These are phyloP conservation scores for Limanda limanda DNA, from an alignment of 2,113 vertebrate genomes.

Conservation along the genomic window DNA sequence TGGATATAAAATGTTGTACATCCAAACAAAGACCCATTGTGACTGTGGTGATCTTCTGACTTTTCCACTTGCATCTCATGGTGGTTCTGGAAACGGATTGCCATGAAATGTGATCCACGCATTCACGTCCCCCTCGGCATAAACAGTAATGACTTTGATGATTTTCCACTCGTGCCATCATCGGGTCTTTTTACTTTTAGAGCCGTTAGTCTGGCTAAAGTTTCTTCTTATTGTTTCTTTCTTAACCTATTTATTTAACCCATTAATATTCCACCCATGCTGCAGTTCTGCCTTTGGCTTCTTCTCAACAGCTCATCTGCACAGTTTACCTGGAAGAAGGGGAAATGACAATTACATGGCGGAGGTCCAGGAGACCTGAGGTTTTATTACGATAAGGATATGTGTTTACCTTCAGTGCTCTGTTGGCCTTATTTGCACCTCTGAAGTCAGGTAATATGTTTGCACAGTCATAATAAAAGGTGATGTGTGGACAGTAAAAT, in stretches of 20 bases:
- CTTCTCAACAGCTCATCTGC: neutral
- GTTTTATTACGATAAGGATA: constrained; percentile 8
- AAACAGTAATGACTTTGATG: neutral
- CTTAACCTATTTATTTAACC: constrained; percentile 10
- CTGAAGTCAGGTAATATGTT: constrained; percentile 10
- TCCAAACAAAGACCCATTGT: neutral
- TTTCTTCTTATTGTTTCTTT: neutral
- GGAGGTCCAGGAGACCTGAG: constrained; percentile 21
- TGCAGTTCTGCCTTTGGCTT: neutral
- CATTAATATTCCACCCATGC: neutral
- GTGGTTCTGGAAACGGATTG: neutral
- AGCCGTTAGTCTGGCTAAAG: neutral
- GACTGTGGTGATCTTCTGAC: neutral
- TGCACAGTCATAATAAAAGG: constrained; percentile 1
- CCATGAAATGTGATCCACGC: neutral
- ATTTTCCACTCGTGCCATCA: neutral
- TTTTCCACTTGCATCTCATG: neutral
- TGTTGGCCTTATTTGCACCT: neutral
- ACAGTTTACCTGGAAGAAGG: constrained; percentile 25
- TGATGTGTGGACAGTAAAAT: neutral
- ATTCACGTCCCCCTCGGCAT: neutral
- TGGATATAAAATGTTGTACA: neutral
- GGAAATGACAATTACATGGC: constrained; percentile 33
- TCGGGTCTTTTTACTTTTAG: neutral
- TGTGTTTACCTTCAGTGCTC: neutral